Base-by-base conservation (phyloP, 1,140 invertebrate species). In the Sycophila sp. region DNA sequence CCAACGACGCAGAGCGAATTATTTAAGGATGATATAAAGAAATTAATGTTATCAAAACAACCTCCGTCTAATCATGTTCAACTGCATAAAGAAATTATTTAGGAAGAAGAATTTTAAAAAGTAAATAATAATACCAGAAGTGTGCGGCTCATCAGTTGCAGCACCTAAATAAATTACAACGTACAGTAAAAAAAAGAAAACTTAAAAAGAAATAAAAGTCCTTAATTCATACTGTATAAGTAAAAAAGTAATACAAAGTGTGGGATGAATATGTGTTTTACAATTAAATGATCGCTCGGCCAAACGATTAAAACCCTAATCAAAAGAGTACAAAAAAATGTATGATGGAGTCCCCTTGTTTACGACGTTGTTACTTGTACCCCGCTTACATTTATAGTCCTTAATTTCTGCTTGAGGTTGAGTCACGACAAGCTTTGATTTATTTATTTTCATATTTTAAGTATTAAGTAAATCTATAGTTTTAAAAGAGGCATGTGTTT, bases 281-380 rank as follows among this genome's bases (percentile, higher is more conserved):
- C 58, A 56, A 47, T 70, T 55, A 63, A 72, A 76, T 77, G 72
- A 78, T 79, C 76, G 79, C 78, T 79, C 72, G 76, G 80, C 78
- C 76, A 82, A 81, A 83, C 73, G 73, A 81, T 79, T 75, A 80
- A 42, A 71, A 82, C 77, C 78, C 76, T 82, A 83, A 85, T 83
- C 79, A 85, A 84, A 85, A 83, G 78, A 86, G 84, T 86, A 86
- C 84, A 86, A 86, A 86, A 81, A 73, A 81, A 77, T 75, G 73
- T 75, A 77, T 72, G 63, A 76, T 64, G 73, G 73, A 78, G 75
- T 75, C 76, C 69, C 66, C 78, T 83, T 78, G 72, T 79, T 81
- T 78, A 80, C 71, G 65, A 78, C 68, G 70, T 80, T 78, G 75
- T 80, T 80, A 75, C 70, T 73, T 47, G 66, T 75, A 74, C 26